Base-by-base conservation (phyloP, 2,113 vertebrate genomes). In the Motacilla alba region DNA sequence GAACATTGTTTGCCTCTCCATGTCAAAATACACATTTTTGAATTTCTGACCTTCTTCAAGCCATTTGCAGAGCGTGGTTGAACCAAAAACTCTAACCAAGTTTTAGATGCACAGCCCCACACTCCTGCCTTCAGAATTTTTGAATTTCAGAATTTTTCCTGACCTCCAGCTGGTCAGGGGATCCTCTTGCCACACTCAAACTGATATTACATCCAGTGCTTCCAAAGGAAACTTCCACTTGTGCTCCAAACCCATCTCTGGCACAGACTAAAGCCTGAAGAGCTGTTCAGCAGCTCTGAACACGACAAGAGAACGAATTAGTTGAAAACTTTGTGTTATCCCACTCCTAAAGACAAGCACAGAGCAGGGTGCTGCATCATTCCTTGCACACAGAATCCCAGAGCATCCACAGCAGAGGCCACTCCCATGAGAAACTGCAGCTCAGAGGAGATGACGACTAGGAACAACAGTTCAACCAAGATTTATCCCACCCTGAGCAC, bases 331-430 rank as follows among this genome's bases (percentile, higher is more conserved):
- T 53, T 22, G 5, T 31, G 16, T 52, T 77, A 21, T 39, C 58
- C 47, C 39, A 52, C 20, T 76, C 37, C 18, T 37, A 52, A 78
- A 70, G 33, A 35, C 41, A 62, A 66, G 23, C 35, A 47, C 12
- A 39, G 1, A 68, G 44, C 8, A 49, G 47, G 20, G 22, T 0
- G 0, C 33, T 52, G 24, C 33, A 52, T 39, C 28, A 14, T 33
- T 18, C 20, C 59, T n/a, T 11, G 11, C 82, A 87, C n/a, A 30
- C 10, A 10, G 4, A 52, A 81, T 52, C n/a, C 46, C 56, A 31
- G 37, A 73, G 41, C 55, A 73, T 15, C 49, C 46, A 19, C 13
- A 74, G 8, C n/a, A 66, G 24, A 81, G 27, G 4, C 35, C 20
- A 26, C 10, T 59, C 26, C 58, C 4, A 2, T 0, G 0, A 27